phyloP scores from a whole-genome alignment of 2,113 vertebrate genomes.

The Rattus rattus region DNA sequence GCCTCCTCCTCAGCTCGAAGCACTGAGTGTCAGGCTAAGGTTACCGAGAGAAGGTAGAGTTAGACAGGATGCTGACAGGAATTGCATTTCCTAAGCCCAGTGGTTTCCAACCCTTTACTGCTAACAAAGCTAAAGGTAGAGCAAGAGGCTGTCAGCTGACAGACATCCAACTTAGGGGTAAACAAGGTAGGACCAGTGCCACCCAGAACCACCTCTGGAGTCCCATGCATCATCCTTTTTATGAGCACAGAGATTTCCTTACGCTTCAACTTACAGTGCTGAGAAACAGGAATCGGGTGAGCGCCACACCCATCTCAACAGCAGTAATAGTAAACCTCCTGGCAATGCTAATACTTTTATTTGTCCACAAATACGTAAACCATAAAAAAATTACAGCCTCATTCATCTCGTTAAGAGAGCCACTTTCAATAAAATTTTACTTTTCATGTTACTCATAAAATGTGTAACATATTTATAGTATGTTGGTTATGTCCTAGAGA shows the following conservation, averaged over 20 bases:
- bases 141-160: background rate
- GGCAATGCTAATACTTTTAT: slow-evolving; percentile 1
- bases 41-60: background rate
- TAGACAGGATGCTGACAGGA: background rate
- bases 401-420: slow-evolving; percentile 17
- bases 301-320: background rate
- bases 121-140: background rate
- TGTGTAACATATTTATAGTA: background rate
- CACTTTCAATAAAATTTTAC: background rate
- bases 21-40: background rate
- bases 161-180: background rate
- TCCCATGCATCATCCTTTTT: background rate
- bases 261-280: background rate
- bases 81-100: background rate
- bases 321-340: background rate
- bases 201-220: background rate
- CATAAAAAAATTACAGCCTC: background rate
- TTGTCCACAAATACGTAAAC: background rate
- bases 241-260: background rate
- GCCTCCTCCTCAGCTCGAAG: background rate
- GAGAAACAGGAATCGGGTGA: background rate
- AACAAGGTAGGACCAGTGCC: background rate
- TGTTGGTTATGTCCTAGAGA: background rate
- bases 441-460: slow-evolving; percentile 34
- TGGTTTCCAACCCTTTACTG: background rate